A percentile compares a stretch with the other conserved stretches of the same genome.
phyloP scores from a whole-genome alignment of 2,113 vertebrate genomes.

The Coracopsis vasa region DNA sequence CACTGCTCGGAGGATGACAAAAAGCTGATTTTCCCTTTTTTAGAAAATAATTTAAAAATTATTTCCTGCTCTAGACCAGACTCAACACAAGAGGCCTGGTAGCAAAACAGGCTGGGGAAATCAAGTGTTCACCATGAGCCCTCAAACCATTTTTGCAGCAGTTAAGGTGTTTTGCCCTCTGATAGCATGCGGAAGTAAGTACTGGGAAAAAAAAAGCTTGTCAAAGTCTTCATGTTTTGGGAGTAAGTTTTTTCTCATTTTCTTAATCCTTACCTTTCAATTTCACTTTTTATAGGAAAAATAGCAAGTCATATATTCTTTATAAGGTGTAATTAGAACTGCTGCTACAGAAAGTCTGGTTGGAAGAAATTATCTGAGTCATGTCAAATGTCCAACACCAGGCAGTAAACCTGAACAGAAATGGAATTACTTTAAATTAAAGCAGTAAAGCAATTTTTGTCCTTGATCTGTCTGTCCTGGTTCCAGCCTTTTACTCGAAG shows the following conservation, averaged over 20 bases:
- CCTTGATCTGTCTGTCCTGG: background rate
- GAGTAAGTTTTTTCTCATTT: background rate
- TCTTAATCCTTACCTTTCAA: background rate
- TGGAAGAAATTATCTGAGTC: background rate
- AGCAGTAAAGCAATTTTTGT: background rate
- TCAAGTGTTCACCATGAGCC: accelerated
- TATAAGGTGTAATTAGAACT: background rate
- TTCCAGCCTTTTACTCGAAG: background rate
- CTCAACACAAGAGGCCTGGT: background rate
- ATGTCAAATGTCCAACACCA: background rate
- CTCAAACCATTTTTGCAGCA: background rate
- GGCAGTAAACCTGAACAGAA: background rate
- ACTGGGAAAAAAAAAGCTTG: background rate
- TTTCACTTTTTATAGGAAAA: background rate
- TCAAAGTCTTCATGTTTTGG: background rate
- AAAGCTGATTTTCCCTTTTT: background rate
- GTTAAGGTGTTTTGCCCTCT: background rate
- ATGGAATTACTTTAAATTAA: background rate
- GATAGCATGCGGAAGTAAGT: background rate
- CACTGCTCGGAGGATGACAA: background rate
- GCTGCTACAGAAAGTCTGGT: background rate
- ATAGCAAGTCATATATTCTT: background rate
- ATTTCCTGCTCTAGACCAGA: background rate
- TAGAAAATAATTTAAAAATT: background rate
- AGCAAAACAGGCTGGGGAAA: background rate